phyloP scores from a whole-genome alignment of 2,113 vertebrate species.

The Lepisosteus oculatus region DNA sequence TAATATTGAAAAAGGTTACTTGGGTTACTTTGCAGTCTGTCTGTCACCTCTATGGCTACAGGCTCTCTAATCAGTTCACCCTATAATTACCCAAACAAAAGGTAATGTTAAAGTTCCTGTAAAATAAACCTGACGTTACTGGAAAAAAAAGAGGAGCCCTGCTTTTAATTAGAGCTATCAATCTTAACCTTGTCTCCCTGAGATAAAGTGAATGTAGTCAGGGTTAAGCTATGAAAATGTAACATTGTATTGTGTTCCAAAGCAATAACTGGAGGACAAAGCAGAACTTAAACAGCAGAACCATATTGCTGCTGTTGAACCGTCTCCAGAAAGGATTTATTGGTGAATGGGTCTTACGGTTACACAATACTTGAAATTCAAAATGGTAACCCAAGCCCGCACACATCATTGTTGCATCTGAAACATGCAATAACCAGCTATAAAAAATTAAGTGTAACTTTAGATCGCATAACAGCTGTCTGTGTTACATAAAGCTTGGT shows the following conservation, averaged over 20 bases:
- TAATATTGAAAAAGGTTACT: conserved; percentile 71
- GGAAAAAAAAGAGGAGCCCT: conserved; percentile 61
- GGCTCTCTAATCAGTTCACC: conserved; percentile 74
- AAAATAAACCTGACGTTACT: conserved; percentile 72
- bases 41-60: conserved; percentile 71
- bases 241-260: conserved; percentile 43
- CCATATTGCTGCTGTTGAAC: conserved; percentile 48
- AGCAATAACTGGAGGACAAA: conserved; percentile 46
- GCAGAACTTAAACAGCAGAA: conserved; percentile 39
- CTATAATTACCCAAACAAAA: conserved; percentile 75
- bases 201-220: conserved; percentile 68
- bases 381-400: conserved; percentile 71
- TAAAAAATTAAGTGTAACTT: conserved; percentile 71
- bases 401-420: conserved; percentile 56
- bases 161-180: conserved; percentile 77
- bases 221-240: conserved; percentile 65
- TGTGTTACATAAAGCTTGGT: conserved; percentile 47
- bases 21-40: conserved; percentile 70
- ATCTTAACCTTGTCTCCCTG: conserved; percentile 76
- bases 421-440: conserved; percentile 60
- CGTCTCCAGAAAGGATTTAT: conserved; percentile 73
- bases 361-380: conserved; percentile 67
- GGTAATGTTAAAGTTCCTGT: conserved; percentile 71
- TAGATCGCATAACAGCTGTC: conserved; percentile 70
- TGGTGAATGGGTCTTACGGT: conserved; percentile 60